Conservation (phyloP, 2,797 vertebrate genomes). For the Vespertilio murinus region DNA sequence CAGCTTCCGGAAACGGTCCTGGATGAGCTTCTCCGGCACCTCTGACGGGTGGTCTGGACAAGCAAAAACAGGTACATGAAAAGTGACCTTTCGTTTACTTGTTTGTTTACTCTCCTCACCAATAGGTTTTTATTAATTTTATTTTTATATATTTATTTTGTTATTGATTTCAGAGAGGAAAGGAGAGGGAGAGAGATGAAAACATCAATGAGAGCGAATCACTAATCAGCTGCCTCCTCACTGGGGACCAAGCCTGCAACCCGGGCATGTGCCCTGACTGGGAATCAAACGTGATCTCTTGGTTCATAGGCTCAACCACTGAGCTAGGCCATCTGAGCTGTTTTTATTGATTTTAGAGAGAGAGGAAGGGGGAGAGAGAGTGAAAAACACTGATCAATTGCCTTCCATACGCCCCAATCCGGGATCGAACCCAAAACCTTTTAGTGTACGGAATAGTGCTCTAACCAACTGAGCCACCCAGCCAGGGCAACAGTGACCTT, state of each 20-base stretch:
- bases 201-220: neutral
- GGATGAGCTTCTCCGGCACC: slow-evolving; percentile 92
- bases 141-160: neutral
- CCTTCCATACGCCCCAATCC: neutral
- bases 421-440: neutral
- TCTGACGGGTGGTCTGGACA: slow-evolving; percentile 90
- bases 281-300: neutral
- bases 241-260: neutral
- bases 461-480: neutral
- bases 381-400: neutral
- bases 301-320: neutral
- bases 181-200: neutral
- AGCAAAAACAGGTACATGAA: slow-evolving; percentile 18
- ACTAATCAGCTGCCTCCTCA: neutral
- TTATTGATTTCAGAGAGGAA: neutral
- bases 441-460: neutral
- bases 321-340: neutral
- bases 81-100: neutral
- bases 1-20: slow-evolving; percentile 94
- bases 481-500: neutral
- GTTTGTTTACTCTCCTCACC: neutral
- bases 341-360: neutral
- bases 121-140: neutral
- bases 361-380: neutral
- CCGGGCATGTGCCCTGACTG: neutral